A percentile compares a stretch with the other conserved stretches of the same genome.
These are phyloP conservation scores for Brachionus angularis DNA, from an alignment of 1,140 invertebrate species.

Conservation along the genomic window DNA sequence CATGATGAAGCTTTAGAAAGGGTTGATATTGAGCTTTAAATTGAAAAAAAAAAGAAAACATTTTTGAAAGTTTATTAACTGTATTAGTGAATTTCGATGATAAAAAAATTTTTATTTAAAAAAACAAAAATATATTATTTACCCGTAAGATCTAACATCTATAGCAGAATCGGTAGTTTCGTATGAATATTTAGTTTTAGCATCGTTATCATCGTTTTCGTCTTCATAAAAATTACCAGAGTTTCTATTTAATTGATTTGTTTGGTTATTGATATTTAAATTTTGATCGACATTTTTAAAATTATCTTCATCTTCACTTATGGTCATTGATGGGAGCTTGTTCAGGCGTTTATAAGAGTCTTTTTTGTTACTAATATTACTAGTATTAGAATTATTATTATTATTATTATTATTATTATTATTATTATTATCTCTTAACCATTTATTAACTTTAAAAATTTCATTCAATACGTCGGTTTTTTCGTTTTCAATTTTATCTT, in stretches of 20 bases:
- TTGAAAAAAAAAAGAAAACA: not conserved
- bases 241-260: conserved; percentile 7
- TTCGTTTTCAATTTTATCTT: not conserved
- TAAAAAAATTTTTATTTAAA: no score
- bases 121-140: no score
- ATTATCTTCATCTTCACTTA: conserved; percentile 32
- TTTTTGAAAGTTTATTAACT: not conserved
- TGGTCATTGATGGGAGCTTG: conserved; percentile 11
- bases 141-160: conserved; percentile 25
- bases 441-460: conserved; percentile 23
- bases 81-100: no score
- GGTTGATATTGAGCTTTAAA: conserved; percentile 27
- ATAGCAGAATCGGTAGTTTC: conserved; percentile 27
- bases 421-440: conserved; percentile 12
- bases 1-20: conserved; percentile 24
- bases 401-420: not conserved
- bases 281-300: not conserved
- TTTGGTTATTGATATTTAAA: no score
- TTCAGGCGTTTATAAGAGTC: not conserved
- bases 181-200: conserved; percentile 1
- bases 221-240: not conserved
- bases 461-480: conserved; percentile 21
- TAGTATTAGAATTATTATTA: no score
- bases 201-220: conserved; percentile 7
- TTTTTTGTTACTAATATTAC: no score